Percentiles rank a stretch among this genome's conserved stretches.
Evolutionary conservation across 2,113 vertebrate genomes (phyloP).

Genomic region (Ondatra zibethicus): DNA sequence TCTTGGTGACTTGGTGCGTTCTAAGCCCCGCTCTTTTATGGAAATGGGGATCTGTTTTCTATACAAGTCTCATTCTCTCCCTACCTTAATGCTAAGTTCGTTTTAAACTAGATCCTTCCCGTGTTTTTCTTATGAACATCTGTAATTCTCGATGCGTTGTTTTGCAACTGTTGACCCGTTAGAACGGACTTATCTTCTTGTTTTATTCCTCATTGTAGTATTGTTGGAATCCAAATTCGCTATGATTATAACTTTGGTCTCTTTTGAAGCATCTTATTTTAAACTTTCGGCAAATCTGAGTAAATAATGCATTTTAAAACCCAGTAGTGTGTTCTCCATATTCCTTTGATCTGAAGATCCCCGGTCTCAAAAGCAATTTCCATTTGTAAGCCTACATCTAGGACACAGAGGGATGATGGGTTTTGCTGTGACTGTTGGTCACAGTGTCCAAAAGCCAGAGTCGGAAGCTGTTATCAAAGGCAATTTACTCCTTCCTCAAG

Average conservation of each 20-base stretch:
- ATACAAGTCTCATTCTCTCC: background rate
- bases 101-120: constrained; percentile 40
- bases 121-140: constrained; percentile 23
- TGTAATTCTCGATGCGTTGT: constrained; percentile 38
- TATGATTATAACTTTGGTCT: constrained; percentile 9
- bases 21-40: constrained; percentile 34
- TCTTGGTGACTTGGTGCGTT: background rate
- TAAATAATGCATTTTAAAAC: constrained; percentile 66
- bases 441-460: background rate
- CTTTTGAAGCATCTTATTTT: constrained; percentile 45
- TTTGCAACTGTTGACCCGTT: background rate
- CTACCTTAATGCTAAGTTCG: constrained; percentile 12
- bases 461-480: background rate
- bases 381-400: constrained; percentile 25
- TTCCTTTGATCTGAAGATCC: constrained; percentile 60
- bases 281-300: constrained; percentile 73
- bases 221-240: background rate
- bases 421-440: constrained; percentile 57
- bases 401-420: constrained; percentile 31
- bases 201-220: constrained; percentile 13
- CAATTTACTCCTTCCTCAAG: background rate
- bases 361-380: constrained; percentile 48
- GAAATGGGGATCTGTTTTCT: constrained; percentile 53
- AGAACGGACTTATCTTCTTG: background rate
- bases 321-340: background rate